Evolutionary conservation across 2,113 vertebrate species (phyloP), one percentile per base, ranked within the genome.

Genomic region (Circaetus gallicus): DNA sequence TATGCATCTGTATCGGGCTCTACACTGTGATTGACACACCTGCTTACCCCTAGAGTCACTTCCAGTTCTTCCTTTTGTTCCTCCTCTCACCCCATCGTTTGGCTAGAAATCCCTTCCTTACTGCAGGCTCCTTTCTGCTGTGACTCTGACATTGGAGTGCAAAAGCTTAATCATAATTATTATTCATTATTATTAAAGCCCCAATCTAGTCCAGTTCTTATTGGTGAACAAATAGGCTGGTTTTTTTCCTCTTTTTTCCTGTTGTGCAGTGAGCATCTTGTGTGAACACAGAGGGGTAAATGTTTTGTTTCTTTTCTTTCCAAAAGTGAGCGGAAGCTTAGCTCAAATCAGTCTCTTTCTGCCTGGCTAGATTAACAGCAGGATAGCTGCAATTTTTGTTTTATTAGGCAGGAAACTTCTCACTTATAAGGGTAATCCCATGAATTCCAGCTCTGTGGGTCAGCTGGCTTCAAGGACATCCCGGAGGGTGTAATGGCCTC

Each of bases 331-430:
- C 38, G 25, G 84, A 53, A 78, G 53, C 55, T 96, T 90, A 71
- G 86, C 62, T 93, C 29, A 34, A 47, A 90, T 90, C 78, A 43
- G 50, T n/a, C 86, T 73, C 78, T 95, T 83, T 95, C 77, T 0
- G 1, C 78, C 55, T 6, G 13, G 78, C 63, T 94, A 91, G 82
- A 86, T 77, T 76, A 97, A 29, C 84, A 94, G 86, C 81, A 82
- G 71, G 83, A 85, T 69, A 73, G 66, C 93, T 85, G 84, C 84
- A 94, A 49, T 79, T 94, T 95, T 89, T 91, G 74, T 89, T 95
- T 89, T 94, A 85, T 90, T 87, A 90, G 91, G 50, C 42, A 77
- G 59, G 84, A 91, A 92, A 73, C 53, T 82, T 93, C 62, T 88
- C 80, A 21, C 49, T 96, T 89, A 10, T 3, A 77, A 90, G 66